These are phyloP conservation scores for Clunio marinus DNA, from an alignment of 2,888 invertebrate species.

Conservation along the genomic window DNA sequence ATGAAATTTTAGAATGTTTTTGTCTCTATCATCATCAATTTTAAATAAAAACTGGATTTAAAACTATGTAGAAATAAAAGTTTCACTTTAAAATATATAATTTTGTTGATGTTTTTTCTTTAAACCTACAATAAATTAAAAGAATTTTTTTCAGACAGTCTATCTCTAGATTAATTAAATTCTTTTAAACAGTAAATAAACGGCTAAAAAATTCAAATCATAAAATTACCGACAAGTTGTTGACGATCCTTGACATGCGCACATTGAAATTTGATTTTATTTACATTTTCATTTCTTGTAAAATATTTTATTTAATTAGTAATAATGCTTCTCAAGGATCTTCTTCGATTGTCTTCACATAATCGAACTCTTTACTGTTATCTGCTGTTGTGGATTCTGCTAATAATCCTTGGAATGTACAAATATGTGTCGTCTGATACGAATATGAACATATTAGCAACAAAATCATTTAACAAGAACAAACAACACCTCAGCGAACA, in stretches of 20 bases:
- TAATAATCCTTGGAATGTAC: slow-evolving; percentile 69
- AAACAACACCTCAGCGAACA: slow-evolving; percentile 49
- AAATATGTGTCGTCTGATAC: slow-evolving; percentile 65
- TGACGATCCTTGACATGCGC: slow-evolving; percentile 8
- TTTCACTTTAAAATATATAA: slow-evolving; percentile 15
- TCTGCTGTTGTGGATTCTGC: slow-evolving; percentile 71
- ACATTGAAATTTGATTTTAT: background rate
- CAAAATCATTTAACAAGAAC: slow-evolving; percentile 47
- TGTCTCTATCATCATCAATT: background rate
- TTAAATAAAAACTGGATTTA: background rate
- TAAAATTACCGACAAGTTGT: no score
- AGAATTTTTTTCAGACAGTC: no score
- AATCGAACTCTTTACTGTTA: slow-evolving; percentile 79
- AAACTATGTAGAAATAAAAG: slow-evolving; percentile 5
- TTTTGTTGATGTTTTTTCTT: no score
- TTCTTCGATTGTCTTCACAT: slow-evolving; percentile 61
- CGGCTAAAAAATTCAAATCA: no score
- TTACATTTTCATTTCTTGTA: background rate
- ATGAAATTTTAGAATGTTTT: slow-evolving; percentile 12
- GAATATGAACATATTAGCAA: slow-evolving; percentile 49
- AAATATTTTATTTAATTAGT: background rate
- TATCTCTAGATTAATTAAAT: no score
- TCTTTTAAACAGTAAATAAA: no score
- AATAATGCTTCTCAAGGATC: slow-evolving; percentile 53
- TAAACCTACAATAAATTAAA: no score